These are phyloP conservation scores for Eleutherodactylus coqui DNA, from an alignment of 2,797 vertebrate species.

Conservation along the genomic window DNA sequence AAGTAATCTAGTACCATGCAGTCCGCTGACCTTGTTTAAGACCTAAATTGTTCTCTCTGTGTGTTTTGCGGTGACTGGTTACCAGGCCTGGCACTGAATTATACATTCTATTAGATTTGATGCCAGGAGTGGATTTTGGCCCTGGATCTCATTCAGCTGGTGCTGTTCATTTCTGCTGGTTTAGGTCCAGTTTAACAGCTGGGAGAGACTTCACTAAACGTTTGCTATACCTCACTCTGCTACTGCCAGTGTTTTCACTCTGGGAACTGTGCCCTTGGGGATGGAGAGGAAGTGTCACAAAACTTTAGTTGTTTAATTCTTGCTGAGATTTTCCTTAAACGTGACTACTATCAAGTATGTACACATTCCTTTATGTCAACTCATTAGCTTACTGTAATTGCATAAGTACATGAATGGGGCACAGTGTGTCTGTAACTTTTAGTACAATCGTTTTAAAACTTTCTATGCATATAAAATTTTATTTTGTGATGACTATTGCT, in stretches of 20 bases:
- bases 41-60: neutral
- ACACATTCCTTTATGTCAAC: neutral
- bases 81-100: slow-evolving; percentile 8
- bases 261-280: neutral
- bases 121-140: slow-evolving; percentile 20
- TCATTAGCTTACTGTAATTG: neutral
- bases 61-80: neutral
- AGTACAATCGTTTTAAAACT: neutral
- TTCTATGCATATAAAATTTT: neutral
- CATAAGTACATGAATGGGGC: neutral
- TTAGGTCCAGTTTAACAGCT: slow-evolving; percentile 24
- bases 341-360: slow-evolving; percentile 11
- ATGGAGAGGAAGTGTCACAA: neutral
- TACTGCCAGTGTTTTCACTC: neutral
- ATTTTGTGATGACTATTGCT: neutral
- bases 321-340: neutral
- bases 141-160: slow-evolving; percentile 12
- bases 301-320: neutral
- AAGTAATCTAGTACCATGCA: slow-evolving; percentile 3
- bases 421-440: neutral
- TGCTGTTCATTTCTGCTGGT: slow-evolving; percentile 21
- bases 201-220: neutral
- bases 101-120: neutral
- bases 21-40: neutral
- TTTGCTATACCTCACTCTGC: neutral